Percentiles rank a stretch among this genome's conserved stretches.
phyloP scores from a whole-genome alignment of 2,113 vertebrate genomes.

The Gila orcuttii region DNA sequence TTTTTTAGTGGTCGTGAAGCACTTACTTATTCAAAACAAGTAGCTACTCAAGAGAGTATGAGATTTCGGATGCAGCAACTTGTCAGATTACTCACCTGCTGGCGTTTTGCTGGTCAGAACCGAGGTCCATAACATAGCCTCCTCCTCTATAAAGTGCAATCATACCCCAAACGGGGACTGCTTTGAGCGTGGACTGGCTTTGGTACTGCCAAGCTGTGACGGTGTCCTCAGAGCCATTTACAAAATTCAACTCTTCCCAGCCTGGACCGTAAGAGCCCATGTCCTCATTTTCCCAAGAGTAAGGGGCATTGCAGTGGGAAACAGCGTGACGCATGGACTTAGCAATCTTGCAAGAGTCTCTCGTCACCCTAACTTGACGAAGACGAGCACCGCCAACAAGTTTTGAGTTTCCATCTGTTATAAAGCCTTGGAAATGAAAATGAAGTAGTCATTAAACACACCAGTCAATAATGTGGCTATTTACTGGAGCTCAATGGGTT shows the following conservation, averaged over 20 bases:
- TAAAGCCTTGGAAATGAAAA: slow-evolving; percentile 79
- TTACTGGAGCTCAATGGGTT: background rate
- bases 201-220: slow-evolving; percentile 82
- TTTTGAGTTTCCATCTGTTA: slow-evolving; percentile 95
- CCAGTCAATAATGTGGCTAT: background rate
- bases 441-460: background rate
- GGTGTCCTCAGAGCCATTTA: slow-evolving; percentile 63
- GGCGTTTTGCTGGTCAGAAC: slow-evolving; percentile 77
- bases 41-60: too few relatives aligned
- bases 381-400: slow-evolving; percentile 88
- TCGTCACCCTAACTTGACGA: slow-evolving; percentile 87
- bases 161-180: slow-evolving; percentile 83
- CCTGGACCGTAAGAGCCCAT: slow-evolving; percentile 77
- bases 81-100: slow-evolving; percentile 75
- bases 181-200: slow-evolving; percentile 79
- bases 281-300: slow-evolving; percentile 88
- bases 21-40: too few relatives aligned
- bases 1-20: too few relatives aligned
- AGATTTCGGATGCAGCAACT: background rate
- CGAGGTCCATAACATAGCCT: slow-evolving; percentile 86
- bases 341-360: slow-evolving; percentile 76
- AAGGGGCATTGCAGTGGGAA: slow-evolving; percentile 76
- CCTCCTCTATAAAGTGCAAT: slow-evolving; percentile 86
- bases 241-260: slow-evolving; percentile 74
- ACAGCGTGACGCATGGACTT: slow-evolving; percentile 67